Evolutionary conservation across 1,140 invertebrate genomes (phyloP), one percentile per base, ranked within the genome.

Genomic region (Drosophila carrolli): DNA sequence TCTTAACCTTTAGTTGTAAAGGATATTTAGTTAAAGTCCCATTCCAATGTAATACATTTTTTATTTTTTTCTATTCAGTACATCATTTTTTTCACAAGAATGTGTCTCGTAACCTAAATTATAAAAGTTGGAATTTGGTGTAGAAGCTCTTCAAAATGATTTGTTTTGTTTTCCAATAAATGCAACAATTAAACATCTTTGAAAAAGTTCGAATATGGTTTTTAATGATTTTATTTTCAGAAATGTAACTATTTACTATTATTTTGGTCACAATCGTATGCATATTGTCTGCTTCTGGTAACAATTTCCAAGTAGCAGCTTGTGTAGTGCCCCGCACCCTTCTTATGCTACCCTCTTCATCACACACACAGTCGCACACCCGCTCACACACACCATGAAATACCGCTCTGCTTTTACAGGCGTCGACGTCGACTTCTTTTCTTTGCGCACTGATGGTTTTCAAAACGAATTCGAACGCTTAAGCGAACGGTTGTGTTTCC

Each of bases 401-500:
- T 27, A 51, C 48, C 41, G 51, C 56, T 65, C 66, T 66, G 68
- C 50, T 46, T 66, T 62, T 72, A 72, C 70, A 68, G 60, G 41
- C 65, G 68, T 55, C 68, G 38, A 29, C 43, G 68, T 72, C 51
- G 46, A 71, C 68, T 72, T 72, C 37, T 37, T 72, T 48, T 44
- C 66, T 38, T 38, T 57, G 62, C 68, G 77, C 77, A 63, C 44
- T 57, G 47, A 51, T 38, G 23, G 51, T 38, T 56, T 78, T 91
- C 70, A 91, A 91, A 90, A 78, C 79, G 79, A 80, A 78, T 91
- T 91, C 75, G 90, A 91, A 90, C 84, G 81, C 67, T 67, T 32
- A 66, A 81, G 74, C 55, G 90, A 91, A 81, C 89, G 84, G 89
- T 89, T 74, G 89, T 84, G 70, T 81, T 78, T 55, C 23, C 16